Evolutionary conservation across 2,113 vertebrate species (phyloP).

Genomic region (rabbit (Oryctolagus cuniculus)): mOryCun1.1 NC_091434.1:135745501-135746000

Average conservation of each 20-base stretch:
- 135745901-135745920: constrained; percentile 45
- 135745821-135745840: neutral
- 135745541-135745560: constrained; percentile 28
- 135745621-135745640: constrained; percentile 71
- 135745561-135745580: constrained; percentile 74
- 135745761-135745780: constrained; percentile 71
- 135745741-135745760: constrained; percentile 64
- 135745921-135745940: neutral
- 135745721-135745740: constrained; percentile 71
- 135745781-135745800: constrained; percentile 37
- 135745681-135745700: constrained; percentile 76
- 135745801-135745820: too few relatives aligned
- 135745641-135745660: constrained; percentile 57
- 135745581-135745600: constrained; percentile 47
- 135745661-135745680: constrained; percentile 68
- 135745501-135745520: neutral
- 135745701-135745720: constrained; percentile 73
- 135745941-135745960: constrained; percentile 40
- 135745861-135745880: constrained; percentile 40
- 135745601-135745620: constrained; percentile 62
- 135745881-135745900: constrained; percentile 42
- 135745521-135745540: constrained; percentile 48
- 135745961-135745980: constrained; percentile 22
- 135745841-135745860: constrained; percentile 37
- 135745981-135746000: constrained; percentile 53